Percentiles rank a stretch among this genome's conserved stretches.
Conservation (phyloP, 2,888 invertebrate species). For the Dione vanillae region DNA sequence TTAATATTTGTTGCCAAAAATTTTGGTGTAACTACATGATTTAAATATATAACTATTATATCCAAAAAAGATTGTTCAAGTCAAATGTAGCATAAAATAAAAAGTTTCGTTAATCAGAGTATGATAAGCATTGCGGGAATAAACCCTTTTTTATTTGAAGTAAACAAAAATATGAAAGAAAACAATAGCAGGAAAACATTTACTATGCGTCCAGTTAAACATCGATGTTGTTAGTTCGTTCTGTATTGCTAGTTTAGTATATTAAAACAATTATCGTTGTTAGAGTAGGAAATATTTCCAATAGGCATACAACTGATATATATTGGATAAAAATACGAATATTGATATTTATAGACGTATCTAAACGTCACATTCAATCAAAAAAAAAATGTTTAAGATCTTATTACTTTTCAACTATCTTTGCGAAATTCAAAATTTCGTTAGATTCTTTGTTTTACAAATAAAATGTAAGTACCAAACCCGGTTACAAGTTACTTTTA, state of each 20-base stretch:
- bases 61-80: not conserved
- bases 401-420: not conserved
- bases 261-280: too few relatives aligned
- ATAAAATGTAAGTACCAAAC: conserved; percentile 21
- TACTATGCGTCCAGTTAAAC: conserved; percentile 24
- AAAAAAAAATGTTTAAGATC: not conserved
- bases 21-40: not conserved
- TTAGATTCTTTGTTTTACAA: conserved; percentile 19
- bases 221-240: conserved; percentile 31
- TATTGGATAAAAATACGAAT: too few relatives aligned
- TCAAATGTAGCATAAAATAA: conserved; percentile 1
- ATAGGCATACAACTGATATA: too few relatives aligned
- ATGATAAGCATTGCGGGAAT: conserved; percentile 16
- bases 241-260: conserved; percentile 13
- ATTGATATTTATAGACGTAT: too few relatives aligned
- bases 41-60: not conserved
- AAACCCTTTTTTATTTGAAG: conserved; percentile 18
- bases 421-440: not conserved
- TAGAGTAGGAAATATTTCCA: too few relatives aligned
- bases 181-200: conserved; percentile 27
- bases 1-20: not conserved
- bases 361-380: too few relatives aligned
- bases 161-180: conserved; percentile 29
- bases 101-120: conserved; percentile 6
- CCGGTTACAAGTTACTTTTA: conserved; percentile 48